Evolutionary conservation across 2,113 vertebrate genomes (phyloP), one percentile per base, ranked within the genome.

Genomic region (Pelobates fuscus): DNA sequence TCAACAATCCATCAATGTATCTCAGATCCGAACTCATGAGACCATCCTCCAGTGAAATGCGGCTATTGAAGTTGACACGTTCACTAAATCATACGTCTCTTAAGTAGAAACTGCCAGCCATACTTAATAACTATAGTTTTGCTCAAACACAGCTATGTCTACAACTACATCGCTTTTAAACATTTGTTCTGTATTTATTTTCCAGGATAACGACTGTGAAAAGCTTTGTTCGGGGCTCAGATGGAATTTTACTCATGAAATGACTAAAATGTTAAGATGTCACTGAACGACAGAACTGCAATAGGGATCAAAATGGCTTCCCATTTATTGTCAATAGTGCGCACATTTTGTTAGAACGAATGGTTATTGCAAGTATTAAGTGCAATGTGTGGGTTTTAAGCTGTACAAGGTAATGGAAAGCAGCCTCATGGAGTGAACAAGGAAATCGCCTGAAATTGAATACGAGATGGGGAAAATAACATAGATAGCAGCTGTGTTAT

Each of bases 71-170:
- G 54, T 18, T 72, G 58, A 72, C 60, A 78, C 62, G 30, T 37
- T 25, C 46, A 67, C 62, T 78, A 72, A 67, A 72, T 78, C 69
- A 71, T 67, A 78, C 49, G 52, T 72, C 69, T 72, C 69, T 59
- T 61, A 72, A 72, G 26, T 59, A 76, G 64, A 76, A 61, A 60
- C 37, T 61, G 72, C n/a, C 64, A 32, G 72, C 55, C 64, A 67
- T 67, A 76, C 55, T 76, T 76, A 76, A 76, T 67, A 76, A 74
- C 30, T 23, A 20, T 49, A 65, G 61, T 65, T 73, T 73, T 73
- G 63, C 72, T 58, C 52, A 46, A 67, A 44, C 63, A 46, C 64
- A 23, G 6, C 46, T 58, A 76, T 59, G 55, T 60, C 72, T 76
- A 60, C 64, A 32, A n/a, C 24, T 29, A 24, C 61, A 26, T 43